phyloP scores from a whole-genome alignment of 1,140 invertebrate genomes.

The Gonatopus flavifemur region DNA sequence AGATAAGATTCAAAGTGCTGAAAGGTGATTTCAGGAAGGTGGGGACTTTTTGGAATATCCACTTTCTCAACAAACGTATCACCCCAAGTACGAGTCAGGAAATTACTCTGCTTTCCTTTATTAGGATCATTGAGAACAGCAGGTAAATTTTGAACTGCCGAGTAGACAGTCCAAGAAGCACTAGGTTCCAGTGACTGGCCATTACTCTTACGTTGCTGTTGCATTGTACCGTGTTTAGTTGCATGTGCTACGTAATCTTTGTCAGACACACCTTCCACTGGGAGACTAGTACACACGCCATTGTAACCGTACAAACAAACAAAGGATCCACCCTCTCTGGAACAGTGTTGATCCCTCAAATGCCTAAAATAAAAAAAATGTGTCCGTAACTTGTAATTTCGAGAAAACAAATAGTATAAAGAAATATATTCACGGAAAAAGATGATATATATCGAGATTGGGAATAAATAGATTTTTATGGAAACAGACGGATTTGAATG shows the following conservation, averaged over 20 bases:
- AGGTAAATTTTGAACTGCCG: conserved; percentile 90
- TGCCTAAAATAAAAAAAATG: conserved; percentile 68
- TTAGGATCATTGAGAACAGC: conserved; percentile 96
- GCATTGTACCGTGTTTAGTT: conserved; percentile 74
- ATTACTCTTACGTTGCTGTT: conserved; percentile 55
- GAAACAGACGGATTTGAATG: conserved; percentile 7
- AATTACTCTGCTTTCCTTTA: conserved; percentile 85
- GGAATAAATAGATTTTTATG: background rate
- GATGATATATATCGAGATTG: too few relatives aligned
- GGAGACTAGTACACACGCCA: conserved; percentile 81
- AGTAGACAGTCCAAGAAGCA: conserved; percentile 75
- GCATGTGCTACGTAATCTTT: conserved; percentile 87
- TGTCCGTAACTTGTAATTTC: too few relatives aligned
- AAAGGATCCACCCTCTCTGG: conserved; percentile 84
- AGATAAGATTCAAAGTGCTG: conserved; percentile 88
- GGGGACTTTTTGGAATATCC: conserved; percentile 74
- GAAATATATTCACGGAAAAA: too few relatives aligned
- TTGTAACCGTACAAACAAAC: conserved; percentile 89
- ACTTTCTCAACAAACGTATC: conserved; percentile 86
- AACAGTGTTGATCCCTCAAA: conserved; percentile 79
- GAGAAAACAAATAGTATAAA: too few relatives aligned
- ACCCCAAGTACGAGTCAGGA: conserved; percentile 98
- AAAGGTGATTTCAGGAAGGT: conserved; percentile 81
- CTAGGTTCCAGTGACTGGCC: conserved; percentile 47
- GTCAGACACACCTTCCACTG: conserved; percentile 85